These are phyloP conservation scores for Sycobia sp. DNA, from an alignment of 1,140 invertebrate genomes.

Conservation along the genomic window DNA sequence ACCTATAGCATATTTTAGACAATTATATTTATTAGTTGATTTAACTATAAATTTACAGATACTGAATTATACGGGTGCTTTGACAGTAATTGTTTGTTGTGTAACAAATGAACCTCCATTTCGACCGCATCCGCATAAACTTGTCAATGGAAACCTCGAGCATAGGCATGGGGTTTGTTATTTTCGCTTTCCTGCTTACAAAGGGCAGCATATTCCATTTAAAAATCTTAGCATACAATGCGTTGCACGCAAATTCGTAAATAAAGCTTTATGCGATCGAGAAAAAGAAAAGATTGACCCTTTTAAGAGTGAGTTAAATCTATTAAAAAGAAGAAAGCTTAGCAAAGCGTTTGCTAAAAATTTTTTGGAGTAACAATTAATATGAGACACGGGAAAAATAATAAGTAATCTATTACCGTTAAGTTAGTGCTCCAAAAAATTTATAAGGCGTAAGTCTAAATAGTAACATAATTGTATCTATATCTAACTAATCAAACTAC, in stretches of 20 bases:
- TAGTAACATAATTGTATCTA: too few species aligned
- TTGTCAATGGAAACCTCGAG: slow-evolving; percentile 90
- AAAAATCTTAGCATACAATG: slow-evolving; percentile 95
- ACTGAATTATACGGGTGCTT: slow-evolving; percentile 77
- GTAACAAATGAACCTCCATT: slow-evolving; percentile 90
- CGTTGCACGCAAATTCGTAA: slow-evolving; percentile 93
- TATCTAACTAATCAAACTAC: too few species aligned
- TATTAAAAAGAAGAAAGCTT: too few species aligned
- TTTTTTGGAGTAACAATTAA: too few species aligned
- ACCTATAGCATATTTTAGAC: too few species aligned
- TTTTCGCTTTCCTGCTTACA: slow-evolving; percentile 75
- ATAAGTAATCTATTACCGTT: too few species aligned
- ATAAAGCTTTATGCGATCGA: slow-evolving; percentile 77
- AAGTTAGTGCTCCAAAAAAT: background rate
- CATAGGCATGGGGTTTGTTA: slow-evolving; percentile 87
- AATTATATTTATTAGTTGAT: too few species aligned
- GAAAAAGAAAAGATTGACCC: slow-evolving; percentile 91
- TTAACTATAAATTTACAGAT: too few species aligned
- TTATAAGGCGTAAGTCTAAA: too few species aligned
- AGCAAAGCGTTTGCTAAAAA: too few species aligned
- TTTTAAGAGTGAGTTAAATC: slow-evolving; percentile 89
- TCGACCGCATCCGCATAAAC: slow-evolving; percentile 92
- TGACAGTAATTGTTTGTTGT: slow-evolving; percentile 92
- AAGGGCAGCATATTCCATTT: slow-evolving; percentile 80
- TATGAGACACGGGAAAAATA: too few species aligned